Evolutionary conservation across 2,113 vertebrate species (phyloP).

Genomic region (Indicator maculatus): DNA sequence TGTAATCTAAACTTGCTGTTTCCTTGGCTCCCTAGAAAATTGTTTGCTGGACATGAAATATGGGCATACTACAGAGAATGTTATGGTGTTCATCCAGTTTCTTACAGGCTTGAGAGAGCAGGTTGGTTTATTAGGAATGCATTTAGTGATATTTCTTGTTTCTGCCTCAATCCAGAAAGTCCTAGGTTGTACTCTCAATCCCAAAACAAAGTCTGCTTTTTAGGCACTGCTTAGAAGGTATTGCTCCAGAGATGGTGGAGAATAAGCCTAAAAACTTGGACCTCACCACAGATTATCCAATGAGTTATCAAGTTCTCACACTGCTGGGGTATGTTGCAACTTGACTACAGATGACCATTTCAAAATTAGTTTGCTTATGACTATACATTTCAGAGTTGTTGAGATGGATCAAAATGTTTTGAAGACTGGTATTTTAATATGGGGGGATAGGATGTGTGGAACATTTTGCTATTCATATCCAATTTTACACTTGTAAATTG

Average conservation of each 20-base stretch:
- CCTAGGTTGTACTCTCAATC: background rate
- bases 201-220: background rate
- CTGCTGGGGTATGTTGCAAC: background rate
- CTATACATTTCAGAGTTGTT: background rate
- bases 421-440: background rate
- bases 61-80: background rate
- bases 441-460: background rate
- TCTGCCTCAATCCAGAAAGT: background rate
- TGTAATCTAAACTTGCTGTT: background rate
- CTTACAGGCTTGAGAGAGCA: fast-evolving
- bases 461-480: background rate
- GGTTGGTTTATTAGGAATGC: background rate
- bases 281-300: fast-evolving
- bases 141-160: background rate
- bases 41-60: background rate
- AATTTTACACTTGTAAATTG: background rate
- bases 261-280: fast-evolving
- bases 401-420: background rate
- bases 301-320: background rate
- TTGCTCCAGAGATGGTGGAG: fast-evolving
- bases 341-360: background rate
- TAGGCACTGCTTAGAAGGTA: background rate
- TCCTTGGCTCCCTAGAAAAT: background rate
- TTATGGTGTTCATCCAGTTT: background rate
- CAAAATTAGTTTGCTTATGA: background rate